These are phyloP conservation scores for Rhynchonycteris naso DNA, from an alignment of 2,797 vertebrate species.

Conservation along the genomic window DNA sequence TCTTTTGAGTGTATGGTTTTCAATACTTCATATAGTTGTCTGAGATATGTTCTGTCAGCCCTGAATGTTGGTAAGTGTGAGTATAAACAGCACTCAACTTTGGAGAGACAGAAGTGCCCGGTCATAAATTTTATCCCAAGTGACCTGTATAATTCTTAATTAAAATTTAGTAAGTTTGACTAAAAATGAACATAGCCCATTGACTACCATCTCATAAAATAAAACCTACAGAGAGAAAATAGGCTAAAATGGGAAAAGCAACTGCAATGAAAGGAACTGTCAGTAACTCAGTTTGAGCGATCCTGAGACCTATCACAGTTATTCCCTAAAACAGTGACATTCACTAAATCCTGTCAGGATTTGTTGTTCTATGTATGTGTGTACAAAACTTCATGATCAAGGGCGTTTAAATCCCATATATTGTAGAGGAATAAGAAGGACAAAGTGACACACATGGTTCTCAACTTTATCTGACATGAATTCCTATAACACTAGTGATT, in stretches of 20 bases:
- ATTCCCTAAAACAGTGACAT: background rate
- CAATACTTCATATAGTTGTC: background rate
- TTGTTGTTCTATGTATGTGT: background rate
- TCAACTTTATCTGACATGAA: background rate
- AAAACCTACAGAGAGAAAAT: conserved; percentile 2
- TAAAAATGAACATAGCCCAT: background rate
- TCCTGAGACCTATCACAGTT: background rate
- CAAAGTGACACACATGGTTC: background rate
- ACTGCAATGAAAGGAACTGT: background rate
- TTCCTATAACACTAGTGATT: background rate
- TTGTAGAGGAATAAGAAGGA: background rate
- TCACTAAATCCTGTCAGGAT: background rate
- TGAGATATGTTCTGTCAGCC: background rate
- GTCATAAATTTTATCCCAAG: background rate
- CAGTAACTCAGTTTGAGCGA: background rate
- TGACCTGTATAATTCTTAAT: background rate
- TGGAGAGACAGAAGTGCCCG: background rate
- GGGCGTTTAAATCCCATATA: background rate
- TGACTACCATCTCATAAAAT: background rate
- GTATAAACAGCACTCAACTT: background rate
- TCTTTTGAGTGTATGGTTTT: background rate
- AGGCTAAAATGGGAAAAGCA: background rate
- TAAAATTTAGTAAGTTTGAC: background rate
- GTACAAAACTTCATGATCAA: background rate
- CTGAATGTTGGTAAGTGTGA: background rate